phyloP scores from a whole-genome alignment of 2,113 vertebrate species.

The Vidua chalybeata region DNA sequence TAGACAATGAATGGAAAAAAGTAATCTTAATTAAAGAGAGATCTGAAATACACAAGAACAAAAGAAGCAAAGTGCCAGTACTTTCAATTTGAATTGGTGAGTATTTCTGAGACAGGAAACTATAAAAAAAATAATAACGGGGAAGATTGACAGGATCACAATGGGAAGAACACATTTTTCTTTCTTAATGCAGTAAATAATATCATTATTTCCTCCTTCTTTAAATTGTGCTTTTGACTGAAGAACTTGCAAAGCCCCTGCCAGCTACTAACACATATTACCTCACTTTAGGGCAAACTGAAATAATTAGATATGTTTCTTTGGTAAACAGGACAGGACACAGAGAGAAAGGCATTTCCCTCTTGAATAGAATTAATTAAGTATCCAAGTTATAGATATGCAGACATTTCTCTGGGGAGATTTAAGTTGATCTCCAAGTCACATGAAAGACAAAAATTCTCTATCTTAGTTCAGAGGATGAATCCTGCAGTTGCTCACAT shows the following conservation, averaged over 20 bases:
- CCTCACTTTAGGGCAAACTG: background rate
- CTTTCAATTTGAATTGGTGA: background rate
- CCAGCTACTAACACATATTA: background rate
- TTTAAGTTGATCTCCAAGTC: conserved; percentile 67
- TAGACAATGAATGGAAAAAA: background rate
- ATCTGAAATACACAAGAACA: background rate
- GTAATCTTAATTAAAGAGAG: background rate
- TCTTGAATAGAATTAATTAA: conserved; percentile 72
- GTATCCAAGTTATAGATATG: conserved; percentile 64
- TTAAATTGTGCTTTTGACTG: background rate
- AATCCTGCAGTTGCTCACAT: background rate
- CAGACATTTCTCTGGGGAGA: conserved; percentile 35
- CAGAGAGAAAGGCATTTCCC: conserved; percentile 52
- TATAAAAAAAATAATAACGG: background rate
- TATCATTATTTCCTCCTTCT: background rate
- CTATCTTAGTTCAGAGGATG: background rate
- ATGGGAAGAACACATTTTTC: background rate
- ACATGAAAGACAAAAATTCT: conserved; percentile 57
- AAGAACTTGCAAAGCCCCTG: background rate
- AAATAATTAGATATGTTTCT: conserved; percentile 67
- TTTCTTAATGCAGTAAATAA: background rate
- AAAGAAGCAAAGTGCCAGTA: background rate
- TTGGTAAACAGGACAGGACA: conserved; percentile 51
- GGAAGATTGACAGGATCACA: background rate
- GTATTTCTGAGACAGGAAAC: background rate